These are phyloP conservation scores for Eleutherodactylus coqui DNA, from an alignment of 2,797 vertebrate species.

Conservation along the genomic window DNA sequence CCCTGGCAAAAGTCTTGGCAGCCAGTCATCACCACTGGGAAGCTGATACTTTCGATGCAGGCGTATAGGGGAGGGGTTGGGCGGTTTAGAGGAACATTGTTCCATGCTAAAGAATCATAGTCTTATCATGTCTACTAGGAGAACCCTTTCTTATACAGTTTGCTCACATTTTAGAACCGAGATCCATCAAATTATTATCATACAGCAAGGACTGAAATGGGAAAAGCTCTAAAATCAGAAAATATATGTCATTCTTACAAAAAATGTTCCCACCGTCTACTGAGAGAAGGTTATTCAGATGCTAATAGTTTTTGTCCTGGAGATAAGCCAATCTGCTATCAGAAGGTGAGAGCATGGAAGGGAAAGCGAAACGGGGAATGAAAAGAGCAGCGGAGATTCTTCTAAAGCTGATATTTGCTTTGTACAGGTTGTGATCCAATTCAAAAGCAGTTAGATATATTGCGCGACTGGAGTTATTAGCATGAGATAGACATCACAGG, in stretches of 20 bases:
- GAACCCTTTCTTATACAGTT: background rate
- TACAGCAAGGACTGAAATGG: background rate
- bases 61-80: background rate
- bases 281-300: constrained; percentile 49
- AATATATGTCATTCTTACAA: background rate
- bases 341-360: constrained; percentile 15
- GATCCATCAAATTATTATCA: background rate
- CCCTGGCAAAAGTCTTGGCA: background rate
- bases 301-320: constrained; percentile 45
- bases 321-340: constrained; percentile 53
- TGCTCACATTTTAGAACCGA: background rate
- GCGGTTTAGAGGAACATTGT: background rate
- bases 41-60: background rate
- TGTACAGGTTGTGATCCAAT: constrained; percentile 55
- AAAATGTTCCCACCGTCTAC: constrained; percentile 5
- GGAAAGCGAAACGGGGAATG: constrained; percentile 28
- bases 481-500: constrained; percentile 37
- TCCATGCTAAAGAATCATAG: background rate
- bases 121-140: background rate
- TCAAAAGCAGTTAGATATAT: constrained; percentile 37
- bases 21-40: background rate
- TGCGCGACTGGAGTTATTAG: constrained; percentile 43
- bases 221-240: background rate
- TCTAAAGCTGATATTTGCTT: constrained; percentile 48
- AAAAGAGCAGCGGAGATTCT: constrained; percentile 36